Percentiles rank a stretch among this genome's conserved stretches.
Evolutionary conservation across 2,888 invertebrate species (phyloP).

Genomic region (Tenthredo livida): DNA sequence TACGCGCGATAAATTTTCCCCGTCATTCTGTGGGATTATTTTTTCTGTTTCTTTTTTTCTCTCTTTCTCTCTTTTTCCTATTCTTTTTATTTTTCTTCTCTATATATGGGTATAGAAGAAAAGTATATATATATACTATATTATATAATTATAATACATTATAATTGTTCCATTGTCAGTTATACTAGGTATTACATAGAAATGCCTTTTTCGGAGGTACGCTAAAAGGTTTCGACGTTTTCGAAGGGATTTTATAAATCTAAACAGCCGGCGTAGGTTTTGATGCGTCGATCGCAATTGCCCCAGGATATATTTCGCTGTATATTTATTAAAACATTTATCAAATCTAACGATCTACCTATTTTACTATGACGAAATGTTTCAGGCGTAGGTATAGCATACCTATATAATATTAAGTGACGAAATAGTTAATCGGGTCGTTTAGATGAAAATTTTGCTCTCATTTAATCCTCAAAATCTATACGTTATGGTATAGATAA

Average conservation of each 20-base stretch:
- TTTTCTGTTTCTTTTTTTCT: neutral
- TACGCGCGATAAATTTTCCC: constrained; percentile 41
- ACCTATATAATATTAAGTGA: neutral
- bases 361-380: constrained; percentile 23
- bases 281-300: constrained; percentile 8
- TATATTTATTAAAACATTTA: constrained; percentile 36
- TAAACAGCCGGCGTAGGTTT: constrained; percentile 15
- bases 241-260: neutral
- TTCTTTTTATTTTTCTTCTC: neutral
- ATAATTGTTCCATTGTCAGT: neutral
- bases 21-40: neutral
- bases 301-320: constrained; percentile 20
- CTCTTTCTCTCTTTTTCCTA: too few relatives aligned
- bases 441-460: constrained; percentile 25
- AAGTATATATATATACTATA: neutral
- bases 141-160: neutral
- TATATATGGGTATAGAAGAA: neutral
- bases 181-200: neutral
- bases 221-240: neutral
- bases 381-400: neutral
- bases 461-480: neutral
- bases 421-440: constrained; percentile 17
- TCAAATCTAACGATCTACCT: constrained; percentile 36
- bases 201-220: neutral
- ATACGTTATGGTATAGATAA: neutral